A percentile compares a stretch with the other conserved stretches of the same genome.
Conservation (phyloP, 2,888 invertebrate species). For the Leptothorax acervorum region DNA sequence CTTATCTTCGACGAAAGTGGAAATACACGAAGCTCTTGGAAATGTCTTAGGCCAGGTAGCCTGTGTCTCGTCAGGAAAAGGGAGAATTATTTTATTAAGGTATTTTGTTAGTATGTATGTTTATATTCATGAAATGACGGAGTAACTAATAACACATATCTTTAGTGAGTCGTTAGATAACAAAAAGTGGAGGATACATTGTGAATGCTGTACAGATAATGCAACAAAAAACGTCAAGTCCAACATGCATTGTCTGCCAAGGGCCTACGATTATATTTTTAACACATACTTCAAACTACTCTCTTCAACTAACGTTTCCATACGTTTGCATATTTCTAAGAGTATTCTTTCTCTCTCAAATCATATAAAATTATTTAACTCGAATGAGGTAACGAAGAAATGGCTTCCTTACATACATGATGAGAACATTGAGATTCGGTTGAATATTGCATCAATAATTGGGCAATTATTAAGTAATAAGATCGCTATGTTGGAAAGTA, state of each 20-base stretch:
- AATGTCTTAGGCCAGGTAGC: conserved; percentile 77
- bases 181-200: conserved; percentile 72
- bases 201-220: conserved; percentile 73
- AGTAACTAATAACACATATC: conserved; percentile 44
- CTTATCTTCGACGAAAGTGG: conserved; percentile 69
- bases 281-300: conserved; percentile 78
- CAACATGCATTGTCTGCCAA: conserved; percentile 41
- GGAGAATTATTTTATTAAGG: conserved; percentile 72
- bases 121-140: conserved; percentile 7
- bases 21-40: conserved; percentile 77
- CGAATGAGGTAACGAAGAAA: conserved; percentile 79
- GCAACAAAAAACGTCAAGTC: conserved; percentile 47
- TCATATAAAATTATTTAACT: conserved; percentile 85
- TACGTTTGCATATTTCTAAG: conserved; percentile 82
- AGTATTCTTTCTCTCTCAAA: conserved; percentile 85
- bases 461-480: conserved; percentile 80
- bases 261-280: conserved; percentile 77
- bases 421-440: conserved; percentile 80
- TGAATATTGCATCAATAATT: conserved; percentile 82
- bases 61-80: conserved; percentile 79
- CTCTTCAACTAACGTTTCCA: conserved; percentile 73
- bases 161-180: conserved; percentile 61
- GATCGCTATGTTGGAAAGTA: conserved; percentile 81
- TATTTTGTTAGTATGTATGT: conserved; percentile 58
- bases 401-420: conserved; percentile 85